A percentile compares a stretch with the other conserved stretches of the same genome.
These are phyloP conservation scores for Microcebus jonahi DNA, from an alignment of 2,113 vertebrate species.

Conservation along the genomic window DNA sequence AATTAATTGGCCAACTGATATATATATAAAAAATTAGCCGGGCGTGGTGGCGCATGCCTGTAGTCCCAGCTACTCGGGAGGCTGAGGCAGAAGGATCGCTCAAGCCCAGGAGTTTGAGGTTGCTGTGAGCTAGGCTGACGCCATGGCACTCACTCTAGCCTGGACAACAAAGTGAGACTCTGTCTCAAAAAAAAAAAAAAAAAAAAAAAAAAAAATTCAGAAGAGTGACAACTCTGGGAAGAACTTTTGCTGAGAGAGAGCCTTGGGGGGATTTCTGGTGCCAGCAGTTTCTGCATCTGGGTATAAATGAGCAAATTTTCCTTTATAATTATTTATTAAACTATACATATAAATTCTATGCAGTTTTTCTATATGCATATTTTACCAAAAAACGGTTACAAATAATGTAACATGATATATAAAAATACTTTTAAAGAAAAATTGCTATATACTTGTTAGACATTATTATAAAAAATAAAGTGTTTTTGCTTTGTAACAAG, in stretches of 20 bases:
- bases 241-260: neutral
- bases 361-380: neutral
- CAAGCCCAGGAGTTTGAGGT: too few species aligned
- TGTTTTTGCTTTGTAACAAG: neutral
- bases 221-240: neutral
- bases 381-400: neutral
- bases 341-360: neutral
- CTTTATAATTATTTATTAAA: neutral
- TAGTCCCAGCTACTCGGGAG: too few species aligned
- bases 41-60: too few species aligned
- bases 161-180: too few species aligned
- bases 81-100: too few species aligned
- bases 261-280: neutral
- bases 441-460: neutral
- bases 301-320: neutral
- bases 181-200: too few species aligned
- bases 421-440: constrained; percentile 39
- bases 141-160: too few species aligned
- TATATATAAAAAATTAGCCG: too few species aligned
- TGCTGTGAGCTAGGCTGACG: too few species aligned
- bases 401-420: neutral
- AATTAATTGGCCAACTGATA: too few species aligned
- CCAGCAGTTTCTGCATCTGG: neutral
- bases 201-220: neutral
- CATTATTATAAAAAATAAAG: neutral